Percentiles rank a stretch among this genome's conserved stretches.
Evolutionary conservation across 1,140 invertebrate genomes (phyloP).

Genomic region (Solenopsis invicta): DNA sequence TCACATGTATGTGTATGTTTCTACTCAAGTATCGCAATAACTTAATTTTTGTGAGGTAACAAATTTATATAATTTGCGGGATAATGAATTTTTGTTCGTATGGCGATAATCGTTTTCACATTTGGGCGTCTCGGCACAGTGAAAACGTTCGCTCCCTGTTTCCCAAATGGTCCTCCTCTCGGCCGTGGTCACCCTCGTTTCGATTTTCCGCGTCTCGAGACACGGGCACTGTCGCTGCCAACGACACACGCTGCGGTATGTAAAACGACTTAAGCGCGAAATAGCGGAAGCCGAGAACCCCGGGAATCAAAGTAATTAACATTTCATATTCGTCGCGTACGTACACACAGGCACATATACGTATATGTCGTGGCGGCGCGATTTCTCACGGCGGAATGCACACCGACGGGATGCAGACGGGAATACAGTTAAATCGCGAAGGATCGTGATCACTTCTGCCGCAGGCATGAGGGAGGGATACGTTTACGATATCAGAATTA

Average conservation of each 20-base stretch:
- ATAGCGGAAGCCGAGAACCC: slow-evolving; percentile 58
- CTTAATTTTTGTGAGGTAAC: slow-evolving; percentile 4
- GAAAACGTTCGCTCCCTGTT: neutral
- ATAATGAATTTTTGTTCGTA: slow-evolving; percentile 27
- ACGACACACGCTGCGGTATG: slow-evolving; percentile 41
- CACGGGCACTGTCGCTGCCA: slow-evolving; percentile 42
- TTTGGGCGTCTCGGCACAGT: neutral
- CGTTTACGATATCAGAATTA: neutral
- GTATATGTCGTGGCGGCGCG: neutral
- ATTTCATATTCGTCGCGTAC: slow-evolving; percentile 57
- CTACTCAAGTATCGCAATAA: neutral
- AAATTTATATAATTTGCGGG: neutral
- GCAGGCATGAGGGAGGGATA: neutral
- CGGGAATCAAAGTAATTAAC: slow-evolving; percentile 69
- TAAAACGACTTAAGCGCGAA: slow-evolving; percentile 64
- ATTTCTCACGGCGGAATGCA: slow-evolving; percentile 36
- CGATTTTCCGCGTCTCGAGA: slow-evolving; percentile 43
- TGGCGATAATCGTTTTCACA: neutral
- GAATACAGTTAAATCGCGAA: slow-evolving; percentile 36
- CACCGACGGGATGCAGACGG: neutral
- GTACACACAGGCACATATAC: neutral
- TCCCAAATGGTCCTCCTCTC: slow-evolving; percentile 22
- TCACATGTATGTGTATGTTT: neutral
- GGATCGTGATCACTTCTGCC: slow-evolving; percentile 23
- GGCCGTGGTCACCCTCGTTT: neutral